These are phyloP conservation scores for Cyrtodaria siliqua DNA, from an alignment of 2,888 invertebrate genomes.

Conservation along the genomic window DNA sequence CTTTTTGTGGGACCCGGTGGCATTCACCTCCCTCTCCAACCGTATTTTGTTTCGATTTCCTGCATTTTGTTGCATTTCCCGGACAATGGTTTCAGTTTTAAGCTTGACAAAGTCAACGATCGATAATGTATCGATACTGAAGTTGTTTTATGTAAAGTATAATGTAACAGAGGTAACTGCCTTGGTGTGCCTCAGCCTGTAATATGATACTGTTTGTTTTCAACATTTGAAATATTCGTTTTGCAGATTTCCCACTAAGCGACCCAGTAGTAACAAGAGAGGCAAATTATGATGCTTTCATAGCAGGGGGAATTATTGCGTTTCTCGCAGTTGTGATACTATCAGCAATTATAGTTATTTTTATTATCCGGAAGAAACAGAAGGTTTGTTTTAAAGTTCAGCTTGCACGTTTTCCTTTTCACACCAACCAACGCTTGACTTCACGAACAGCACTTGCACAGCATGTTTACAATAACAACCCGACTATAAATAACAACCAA, in stretches of 20 bases:
- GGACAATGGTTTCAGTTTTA: too few species aligned
- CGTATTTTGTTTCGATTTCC: too few species aligned
- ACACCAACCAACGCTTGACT: constrained; percentile 12
- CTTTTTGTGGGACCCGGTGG: too few species aligned
- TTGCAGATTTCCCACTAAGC: neutral
- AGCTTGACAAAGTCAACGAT: too few species aligned
- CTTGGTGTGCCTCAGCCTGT: too few species aligned
- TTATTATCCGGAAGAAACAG: constrained; percentile 29
- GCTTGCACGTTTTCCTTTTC: constrained; percentile 38
- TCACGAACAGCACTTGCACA: neutral
- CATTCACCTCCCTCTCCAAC: too few species aligned
- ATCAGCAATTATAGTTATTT: constrained; percentile 23
- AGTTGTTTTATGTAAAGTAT: too few species aligned
- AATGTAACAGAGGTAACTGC: too few species aligned
- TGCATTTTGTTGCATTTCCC: too few species aligned
- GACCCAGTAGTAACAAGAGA: constrained; percentile 12
- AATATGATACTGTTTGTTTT: too few species aligned
- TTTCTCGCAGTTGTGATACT: constrained; percentile 32
- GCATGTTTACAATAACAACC: neutral
- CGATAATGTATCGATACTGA: too few species aligned
- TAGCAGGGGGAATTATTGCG: constrained; percentile 46
- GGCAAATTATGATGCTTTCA: constrained; percentile 21
- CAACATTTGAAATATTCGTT: too few species aligned
- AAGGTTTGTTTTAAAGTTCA: constrained; percentile 55
- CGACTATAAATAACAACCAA: constrained; percentile 6